These are phyloP conservation scores for Drosophila subsilvestris DNA, from an alignment of 2,888 invertebrate species.

Conservation along the genomic window DNA sequence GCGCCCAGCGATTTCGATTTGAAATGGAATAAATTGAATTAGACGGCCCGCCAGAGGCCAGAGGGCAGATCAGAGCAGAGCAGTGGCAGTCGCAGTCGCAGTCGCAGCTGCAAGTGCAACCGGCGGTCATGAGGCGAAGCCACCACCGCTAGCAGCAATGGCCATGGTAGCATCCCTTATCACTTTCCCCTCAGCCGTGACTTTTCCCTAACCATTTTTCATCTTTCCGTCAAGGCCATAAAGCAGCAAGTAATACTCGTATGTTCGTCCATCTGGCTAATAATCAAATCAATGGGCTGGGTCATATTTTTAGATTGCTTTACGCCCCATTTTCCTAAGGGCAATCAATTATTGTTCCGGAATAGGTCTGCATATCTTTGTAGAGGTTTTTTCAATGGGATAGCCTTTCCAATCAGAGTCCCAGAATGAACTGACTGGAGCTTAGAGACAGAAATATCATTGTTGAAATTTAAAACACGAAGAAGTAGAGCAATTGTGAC, in stretches of 20 bases:
- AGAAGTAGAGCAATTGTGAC: no score
- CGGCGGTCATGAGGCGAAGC: conserved; percentile 9
- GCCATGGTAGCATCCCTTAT: conserved; percentile 19
- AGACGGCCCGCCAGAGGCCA: conserved; percentile 45
- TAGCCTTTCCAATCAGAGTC: neutral
- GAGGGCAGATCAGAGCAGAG: conserved; percentile 2
- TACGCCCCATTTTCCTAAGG: conserved; percentile 28
- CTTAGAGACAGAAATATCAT: no score
- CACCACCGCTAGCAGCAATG: conserved; percentile 20
- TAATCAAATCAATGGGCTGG: conserved; percentile 43
- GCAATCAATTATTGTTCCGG: conserved; percentile 30
- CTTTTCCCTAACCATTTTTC: neutral
- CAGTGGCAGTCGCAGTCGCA: conserved; percentile 62
- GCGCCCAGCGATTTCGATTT: conserved; percentile 62
- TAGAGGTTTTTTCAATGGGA: neutral
- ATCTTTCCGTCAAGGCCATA: conserved; percentile 23
- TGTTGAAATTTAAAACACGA: no score
- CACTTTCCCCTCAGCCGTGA: neutral
- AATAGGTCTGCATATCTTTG: neutral
- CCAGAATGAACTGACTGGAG: neutral
- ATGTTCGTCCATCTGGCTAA: conserved; percentile 47
- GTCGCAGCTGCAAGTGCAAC: conserved; percentile 70
- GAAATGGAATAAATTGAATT: conserved; percentile 71
- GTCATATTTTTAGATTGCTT: conserved; percentile 30
- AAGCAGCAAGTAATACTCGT: conserved; percentile 30